These are phyloP conservation scores for Eulemur coronatus DNA, from an alignment of 2,797 vertebrate species.

Conservation along the genomic window DNA sequence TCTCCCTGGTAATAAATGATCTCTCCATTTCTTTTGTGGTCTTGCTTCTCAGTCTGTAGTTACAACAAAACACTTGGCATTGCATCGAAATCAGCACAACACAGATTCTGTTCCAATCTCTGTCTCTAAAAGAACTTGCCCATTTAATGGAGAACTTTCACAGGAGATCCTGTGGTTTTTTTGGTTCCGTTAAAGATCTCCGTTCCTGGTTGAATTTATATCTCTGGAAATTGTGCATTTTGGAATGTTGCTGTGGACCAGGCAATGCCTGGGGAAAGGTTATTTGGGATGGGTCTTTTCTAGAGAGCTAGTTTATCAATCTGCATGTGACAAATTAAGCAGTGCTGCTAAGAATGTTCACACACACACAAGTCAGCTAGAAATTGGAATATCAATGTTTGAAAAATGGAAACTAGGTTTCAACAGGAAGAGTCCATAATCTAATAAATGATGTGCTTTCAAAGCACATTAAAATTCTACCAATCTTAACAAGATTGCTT, in stretches of 20 bases:
- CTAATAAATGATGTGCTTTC: conserved; percentile 81
- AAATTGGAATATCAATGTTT: conserved; percentile 72
- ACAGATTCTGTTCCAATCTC: not conserved
- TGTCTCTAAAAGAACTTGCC: not conserved
- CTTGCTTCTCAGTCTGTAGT: conserved; percentile 40
- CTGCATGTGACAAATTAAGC: conserved; percentile 22
- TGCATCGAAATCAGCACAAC: not conserved
- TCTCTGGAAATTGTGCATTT: not conserved
- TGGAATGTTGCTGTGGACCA: not conserved
- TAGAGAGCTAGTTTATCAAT: not conserved
- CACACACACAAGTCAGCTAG: conserved; percentile 36
- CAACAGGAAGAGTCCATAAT: conserved; percentile 64
- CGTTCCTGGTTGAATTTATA: not conserved
- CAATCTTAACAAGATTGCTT: conserved; percentile 76
- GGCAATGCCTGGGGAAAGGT: not conserved
- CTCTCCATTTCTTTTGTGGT: conserved; percentile 22
- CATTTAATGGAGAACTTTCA: not conserved
- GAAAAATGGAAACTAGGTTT: conserved; percentile 63
- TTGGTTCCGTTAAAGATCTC: not conserved
- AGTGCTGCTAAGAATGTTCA: not conserved
- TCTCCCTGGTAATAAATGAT: conserved; percentile 49
- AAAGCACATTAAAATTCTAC: conserved; percentile 81
- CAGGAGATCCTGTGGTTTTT: not conserved
- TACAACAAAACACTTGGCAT: not conserved
- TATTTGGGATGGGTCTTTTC: conserved; percentile 16